Evolutionary conservation across 2,113 vertebrate genomes (phyloP).

Genomic region (Rhabdomys dilectus): DNA sequence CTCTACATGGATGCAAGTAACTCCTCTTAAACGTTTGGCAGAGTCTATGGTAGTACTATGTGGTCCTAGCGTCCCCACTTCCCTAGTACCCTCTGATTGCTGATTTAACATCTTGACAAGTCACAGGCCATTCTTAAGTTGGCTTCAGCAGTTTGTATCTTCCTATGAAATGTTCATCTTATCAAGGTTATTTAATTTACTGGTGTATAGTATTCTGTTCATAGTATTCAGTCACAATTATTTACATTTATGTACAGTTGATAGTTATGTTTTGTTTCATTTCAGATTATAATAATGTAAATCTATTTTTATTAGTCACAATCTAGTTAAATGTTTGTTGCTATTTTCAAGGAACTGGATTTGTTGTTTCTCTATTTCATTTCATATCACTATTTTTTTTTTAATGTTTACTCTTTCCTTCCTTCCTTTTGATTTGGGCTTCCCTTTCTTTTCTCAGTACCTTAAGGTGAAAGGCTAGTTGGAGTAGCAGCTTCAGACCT

Average conservation of each 20-base stretch:
- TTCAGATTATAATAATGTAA: conserved; percentile 14
- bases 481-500: conserved; percentile 13
- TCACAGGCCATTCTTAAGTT: conserved; percentile 1
- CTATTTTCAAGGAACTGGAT: conserved; percentile 28
- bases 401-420: conserved; percentile 40
- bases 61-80: neutral
- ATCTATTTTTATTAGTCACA: neutral
- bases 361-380: conserved; percentile 9
- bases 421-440: neutral
- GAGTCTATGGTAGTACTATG: neutral
- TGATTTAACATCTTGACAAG: conserved; percentile 10
- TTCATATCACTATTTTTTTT: conserved; percentile 30
- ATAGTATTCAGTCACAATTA: neutral
- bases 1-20: neutral
- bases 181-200: conserved; percentile 3
- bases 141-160: neutral
- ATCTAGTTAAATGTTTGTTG: conserved; percentile 18
- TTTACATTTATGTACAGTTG: neutral
- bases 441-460: neutral
- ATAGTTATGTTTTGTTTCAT: neutral
- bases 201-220: neutral
- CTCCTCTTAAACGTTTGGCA: neutral
- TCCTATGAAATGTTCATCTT: neutral
- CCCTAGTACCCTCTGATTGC: neutral
- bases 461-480: neutral